Evolutionary conservation across 2,888 invertebrate genomes (phyloP), one percentile per base, ranked within the genome.

Genomic region (Blastobasis adustella): DNA sequence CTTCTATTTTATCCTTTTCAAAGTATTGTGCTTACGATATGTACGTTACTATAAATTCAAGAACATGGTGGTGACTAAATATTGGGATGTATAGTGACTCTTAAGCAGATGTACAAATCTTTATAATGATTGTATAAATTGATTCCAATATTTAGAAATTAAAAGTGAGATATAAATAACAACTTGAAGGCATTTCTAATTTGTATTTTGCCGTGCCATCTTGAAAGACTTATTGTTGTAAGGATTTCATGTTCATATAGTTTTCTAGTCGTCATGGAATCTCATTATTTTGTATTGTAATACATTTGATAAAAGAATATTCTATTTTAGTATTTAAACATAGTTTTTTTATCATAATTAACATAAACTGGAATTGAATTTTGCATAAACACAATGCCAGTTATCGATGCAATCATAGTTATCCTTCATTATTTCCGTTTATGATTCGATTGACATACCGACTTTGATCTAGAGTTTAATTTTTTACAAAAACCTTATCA

Each of bases 221-320:
- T 78, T 85, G 85, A 84, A 88, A 88, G 86, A 87, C 87, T 88
- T 86, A 86, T 86, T 74, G 78, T 77, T 82, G 78, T 87, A 85
- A 88, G 86, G 77, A 84, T 86, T 86, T 87, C 87, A 84, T 82
- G 79, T 84, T 85, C 88, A 88, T 87, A 73, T 88, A 88, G 87
- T 84, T 75, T 77, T 86, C 85, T 88, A 88, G 88, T 82, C 77
- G 81, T 87, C 87, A 87, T 85, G 77, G 73, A 82, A 82, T 85
- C 80, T 86, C 87, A 88, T 87, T 82, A 81, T 79, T 79, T 76
- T 76, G 73, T 75, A 74, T 76, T 76, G 72, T 74, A 74, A 69
- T 71, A 73, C 71, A 79, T 79, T 82, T 80, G 69, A 73, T 73
- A 68, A 72, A 70, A 66, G 72, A 71, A 66, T 68, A 74, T 70